Conservation (phyloP, 2,888 invertebrate species). For the Ormyrus pomaceus region DNA sequence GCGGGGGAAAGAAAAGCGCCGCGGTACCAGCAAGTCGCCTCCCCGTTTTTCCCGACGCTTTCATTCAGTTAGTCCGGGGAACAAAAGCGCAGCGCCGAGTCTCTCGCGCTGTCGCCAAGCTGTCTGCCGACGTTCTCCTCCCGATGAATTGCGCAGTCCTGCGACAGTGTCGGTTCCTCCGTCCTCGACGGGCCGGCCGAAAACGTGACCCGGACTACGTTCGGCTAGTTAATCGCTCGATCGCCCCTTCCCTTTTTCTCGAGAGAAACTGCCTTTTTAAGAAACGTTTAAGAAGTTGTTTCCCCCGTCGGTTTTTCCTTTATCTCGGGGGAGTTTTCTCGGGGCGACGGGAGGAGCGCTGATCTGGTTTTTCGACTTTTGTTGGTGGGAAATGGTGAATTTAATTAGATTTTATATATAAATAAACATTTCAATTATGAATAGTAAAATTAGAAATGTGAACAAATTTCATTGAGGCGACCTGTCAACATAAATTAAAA, state of each 20-base stretch:
- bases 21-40: slow-evolving; percentile 23
- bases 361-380: no score
- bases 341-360: no score
- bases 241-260: not conserved
- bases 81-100: slow-evolving; percentile 63
- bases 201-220: slow-evolving; percentile 38
- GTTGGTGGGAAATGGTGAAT: no score
- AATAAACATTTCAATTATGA: no score
- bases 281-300: slow-evolving; percentile 70
- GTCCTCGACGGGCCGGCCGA: not conserved
- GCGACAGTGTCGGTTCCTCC: slow-evolving; percentile 27
- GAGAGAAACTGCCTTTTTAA: slow-evolving; percentile 59
- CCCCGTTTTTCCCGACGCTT: not conserved
- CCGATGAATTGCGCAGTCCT: slow-evolving; percentile 72
- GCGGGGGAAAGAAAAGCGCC: slow-evolving; percentile 1
- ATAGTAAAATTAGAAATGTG: no score
- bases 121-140: slow-evolving; percentile 3
- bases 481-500: no score
- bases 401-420: no score
- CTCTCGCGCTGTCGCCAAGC: slow-evolving; percentile 43
- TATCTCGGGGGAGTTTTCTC: not conserved
- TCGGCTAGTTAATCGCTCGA: slow-evolving; percentile 9
- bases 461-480: no score
- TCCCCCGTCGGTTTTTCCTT: slow-evolving; percentile 40
- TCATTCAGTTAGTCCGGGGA: not conserved